Percentiles rank a stretch among this genome's conserved stretches.
Evolutionary conservation across 2,888 invertebrate genomes (phyloP).

Genomic region (Litoditis marina): DNA sequence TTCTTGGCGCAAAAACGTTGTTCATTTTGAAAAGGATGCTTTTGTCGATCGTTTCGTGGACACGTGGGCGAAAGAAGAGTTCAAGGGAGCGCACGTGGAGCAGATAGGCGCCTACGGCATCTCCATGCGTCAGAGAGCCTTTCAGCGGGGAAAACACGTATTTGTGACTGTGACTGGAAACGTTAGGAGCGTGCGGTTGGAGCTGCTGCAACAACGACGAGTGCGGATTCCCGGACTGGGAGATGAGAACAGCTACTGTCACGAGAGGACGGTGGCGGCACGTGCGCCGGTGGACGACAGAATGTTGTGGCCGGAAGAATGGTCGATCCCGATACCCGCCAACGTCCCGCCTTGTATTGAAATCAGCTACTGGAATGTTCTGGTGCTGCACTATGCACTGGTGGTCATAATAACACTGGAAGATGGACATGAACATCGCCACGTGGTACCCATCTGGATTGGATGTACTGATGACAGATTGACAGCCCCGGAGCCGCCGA

Average conservation of each 20-base stretch:
- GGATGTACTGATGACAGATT: conserved; percentile 49
- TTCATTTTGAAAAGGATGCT: conserved; percentile 25
- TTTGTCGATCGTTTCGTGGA: conserved; percentile 46
- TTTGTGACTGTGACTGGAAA: conserved; percentile 32
- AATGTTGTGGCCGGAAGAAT: conserved; percentile 18
- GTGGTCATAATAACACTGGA: conserved; percentile 26
- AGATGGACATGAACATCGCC: conserved; percentile 45
- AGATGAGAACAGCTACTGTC: conserved; percentile 31
- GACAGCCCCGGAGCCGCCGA: conserved; percentile 22
- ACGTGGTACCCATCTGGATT: conserved; percentile 49
- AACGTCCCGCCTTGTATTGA: conserved; percentile 48
- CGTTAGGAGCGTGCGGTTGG: conserved; percentile 22
- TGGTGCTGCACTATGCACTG: conserved; percentile 35
- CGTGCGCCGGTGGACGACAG: conserved; percentile 20
- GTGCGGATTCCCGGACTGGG: conserved; percentile 36
- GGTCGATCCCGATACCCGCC: conserved; percentile 37
- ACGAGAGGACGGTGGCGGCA: conserved; percentile 22
- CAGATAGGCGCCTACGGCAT: conserved; percentile 40
- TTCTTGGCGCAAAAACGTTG: conserved; percentile 24
- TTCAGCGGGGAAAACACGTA: conserved; percentile 44
- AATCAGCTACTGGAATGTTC: conserved; percentile 49
- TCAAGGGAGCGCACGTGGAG: conserved; percentile 30
- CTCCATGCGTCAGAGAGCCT: conserved; percentile 38
- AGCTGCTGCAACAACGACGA: conserved; percentile 37
- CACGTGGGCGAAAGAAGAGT: conserved; percentile 47